Evolutionary conservation across 2,888 invertebrate genomes (phyloP).

Genomic region (Polietes domitor): DNA sequence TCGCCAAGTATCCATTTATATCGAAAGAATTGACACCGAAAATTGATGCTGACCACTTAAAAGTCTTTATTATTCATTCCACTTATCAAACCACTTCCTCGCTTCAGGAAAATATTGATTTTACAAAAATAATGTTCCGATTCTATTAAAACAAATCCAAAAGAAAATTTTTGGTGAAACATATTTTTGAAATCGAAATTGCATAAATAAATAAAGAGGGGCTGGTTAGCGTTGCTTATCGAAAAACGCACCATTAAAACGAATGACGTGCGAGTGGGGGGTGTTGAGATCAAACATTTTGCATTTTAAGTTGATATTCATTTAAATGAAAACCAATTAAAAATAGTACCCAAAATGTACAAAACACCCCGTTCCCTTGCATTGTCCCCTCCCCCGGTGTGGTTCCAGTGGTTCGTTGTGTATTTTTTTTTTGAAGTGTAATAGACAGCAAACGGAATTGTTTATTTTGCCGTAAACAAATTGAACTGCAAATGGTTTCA

Average conservation of each 20-base stretch:
- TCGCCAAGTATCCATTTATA: too few species aligned
- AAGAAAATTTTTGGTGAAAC: neutral
- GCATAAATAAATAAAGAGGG: neutral
- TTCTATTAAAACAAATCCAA: neutral
- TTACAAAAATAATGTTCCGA: too few species aligned
- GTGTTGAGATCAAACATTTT: slow-evolving; percentile 10
- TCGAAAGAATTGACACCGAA: too few species aligned
- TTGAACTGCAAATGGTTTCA: neutral
- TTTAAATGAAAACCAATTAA: slow-evolving; percentile 5
- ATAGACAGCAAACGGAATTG: slow-evolving; percentile 12
- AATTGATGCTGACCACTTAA: too few species aligned
- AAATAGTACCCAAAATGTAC: neutral
- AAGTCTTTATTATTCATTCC: too few species aligned
- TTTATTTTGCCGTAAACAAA: slow-evolving; percentile 20
- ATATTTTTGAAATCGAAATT: neutral
- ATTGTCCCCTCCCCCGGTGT: too few species aligned
- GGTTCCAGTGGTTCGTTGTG: neutral
- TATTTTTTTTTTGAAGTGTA: neutral
- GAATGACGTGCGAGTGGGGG: neutral
- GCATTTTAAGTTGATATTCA: neutral
- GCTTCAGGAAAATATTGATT: too few species aligned
- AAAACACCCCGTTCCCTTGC: neutral
- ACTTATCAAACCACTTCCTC: too few species aligned
- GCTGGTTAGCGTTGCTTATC: neutral
- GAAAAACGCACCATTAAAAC: neutral